A percentile compares a stretch with the other conserved stretches of the same genome.
These are phyloP conservation scores for Semicossyphus pulcher DNA, from an alignment of 2,113 vertebrate species.

Conservation along the genomic window DNA sequence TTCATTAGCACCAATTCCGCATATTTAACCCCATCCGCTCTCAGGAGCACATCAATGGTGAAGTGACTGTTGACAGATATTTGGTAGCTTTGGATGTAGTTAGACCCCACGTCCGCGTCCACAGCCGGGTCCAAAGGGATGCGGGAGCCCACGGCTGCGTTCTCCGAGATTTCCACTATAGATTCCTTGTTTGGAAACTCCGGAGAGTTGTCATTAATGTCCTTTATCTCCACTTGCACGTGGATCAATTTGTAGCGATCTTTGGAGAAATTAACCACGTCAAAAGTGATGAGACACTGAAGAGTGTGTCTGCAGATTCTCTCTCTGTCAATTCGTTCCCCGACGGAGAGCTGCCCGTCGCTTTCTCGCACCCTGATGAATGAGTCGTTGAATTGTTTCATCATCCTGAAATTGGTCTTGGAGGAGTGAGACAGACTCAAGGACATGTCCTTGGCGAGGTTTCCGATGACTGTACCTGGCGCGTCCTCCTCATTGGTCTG, in stretches of 20 bases:
- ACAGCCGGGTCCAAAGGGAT: conserved; percentile 90
- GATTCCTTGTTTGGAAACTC: conserved; percentile 89
- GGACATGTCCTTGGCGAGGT: conserved; percentile 92
- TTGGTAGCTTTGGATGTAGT: conserved; percentile 93
- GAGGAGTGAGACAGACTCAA: conserved; percentile 86
- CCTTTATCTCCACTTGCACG: conserved; percentile 94
- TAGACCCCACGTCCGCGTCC: conserved; percentile 92
- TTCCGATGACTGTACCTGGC: conserved; percentile 93
- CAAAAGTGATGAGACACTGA: conserved; percentile 92
- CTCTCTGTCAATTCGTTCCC: conserved; percentile 93
- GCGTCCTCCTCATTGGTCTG: conserved; percentile 92
- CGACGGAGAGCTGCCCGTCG: conserved; percentile 92
- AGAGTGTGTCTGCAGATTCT: conserved; percentile 88
- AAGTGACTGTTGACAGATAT: conserved; percentile 94
- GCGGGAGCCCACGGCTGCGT: conserved; percentile 88
- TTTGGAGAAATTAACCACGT: conserved; percentile 93
- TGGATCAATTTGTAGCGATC: conserved; percentile 93
- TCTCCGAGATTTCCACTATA: conserved; percentile 91
- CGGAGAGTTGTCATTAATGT: conserved; percentile 95
- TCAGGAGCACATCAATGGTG: conserved; percentile 90
- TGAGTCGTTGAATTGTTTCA: conserved; percentile 95
- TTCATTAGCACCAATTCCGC: conserved; percentile 94
- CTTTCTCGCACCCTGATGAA: conserved; percentile 91
- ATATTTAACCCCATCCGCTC: conserved; percentile 94
- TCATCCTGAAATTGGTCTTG: conserved; percentile 92